Base-by-base conservation (phyloP, 2,797 vertebrate genomes). In the Chromobotia macracanthus region DNA sequence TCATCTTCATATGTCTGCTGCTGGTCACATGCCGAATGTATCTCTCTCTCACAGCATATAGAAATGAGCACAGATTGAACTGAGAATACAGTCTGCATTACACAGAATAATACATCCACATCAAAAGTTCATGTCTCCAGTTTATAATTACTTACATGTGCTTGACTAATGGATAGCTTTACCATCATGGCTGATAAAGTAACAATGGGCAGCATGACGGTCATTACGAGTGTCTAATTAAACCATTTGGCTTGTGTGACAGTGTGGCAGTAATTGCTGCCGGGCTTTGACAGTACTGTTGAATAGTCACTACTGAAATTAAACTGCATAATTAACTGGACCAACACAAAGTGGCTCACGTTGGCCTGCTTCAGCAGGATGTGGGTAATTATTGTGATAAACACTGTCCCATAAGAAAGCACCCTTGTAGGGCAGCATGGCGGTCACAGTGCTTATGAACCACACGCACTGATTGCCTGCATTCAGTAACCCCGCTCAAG, bases 311-410 rank as follows among this genome's bases (percentile, higher is more conserved):
- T 70, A 75, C 44, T 83, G 72, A 83, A 80, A 85, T 85, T 85
- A 85, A 38, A 82, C 67, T 64, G 64, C 74, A 79, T 83, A 84
- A 88, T 85, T 86, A 86, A 85, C 80, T 61, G 77, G 77, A 85
- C 68, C 74, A 84, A 78, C 75, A 73, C 55, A 76, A 77, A 81
- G 79, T 78, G 79, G 66, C 58, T 76, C 46, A 60, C 38, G 68
- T 73, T 73, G 56, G 44, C 77, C 58, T 80, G 69, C 83, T 83
- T 77, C 56, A 82, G 77, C 46, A 65, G 35, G 82, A 79, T 76
- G 63, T 73, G 75, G 44, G 72, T 82, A 85, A 86, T 85, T 82
- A 86, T 82, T 72, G 68, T 44, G 66, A 82, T 83, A 85, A 85
- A 83, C 71, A 73, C 13, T 10, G 64, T 35, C 64, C 71, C 67